phyloP scores from a whole-genome alignment of 2,113 vertebrate genomes.

The Mus pahari region DNA sequence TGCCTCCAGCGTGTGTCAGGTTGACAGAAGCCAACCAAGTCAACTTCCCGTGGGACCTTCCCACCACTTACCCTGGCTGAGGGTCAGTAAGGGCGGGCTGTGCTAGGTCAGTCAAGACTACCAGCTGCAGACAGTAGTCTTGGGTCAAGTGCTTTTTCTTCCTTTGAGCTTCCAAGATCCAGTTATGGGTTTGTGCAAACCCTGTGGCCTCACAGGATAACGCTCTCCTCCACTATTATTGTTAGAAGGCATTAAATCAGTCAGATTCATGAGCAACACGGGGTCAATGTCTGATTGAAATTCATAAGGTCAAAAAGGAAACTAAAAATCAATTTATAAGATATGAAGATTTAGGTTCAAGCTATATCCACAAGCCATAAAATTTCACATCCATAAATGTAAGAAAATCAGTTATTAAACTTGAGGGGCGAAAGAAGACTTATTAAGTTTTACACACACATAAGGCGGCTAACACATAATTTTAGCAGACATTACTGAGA shows the following conservation, averaged over 20 bases:
- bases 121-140: constrained; percentile 82
- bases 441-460: constrained; percentile 92
- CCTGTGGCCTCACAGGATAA: constrained; percentile 89
- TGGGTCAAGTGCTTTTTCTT: constrained; percentile 88
- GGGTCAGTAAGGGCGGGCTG: constrained; percentile 64
- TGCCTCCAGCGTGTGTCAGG: neutral
- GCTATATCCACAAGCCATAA: constrained; percentile 91
- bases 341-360: constrained; percentile 93
- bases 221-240: constrained; percentile 89
- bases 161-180: constrained; percentile 86
- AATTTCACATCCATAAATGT: constrained; percentile 92
- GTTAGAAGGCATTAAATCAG: constrained; percentile 91
- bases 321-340: constrained; percentile 94
- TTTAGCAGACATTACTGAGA: constrained; percentile 91
- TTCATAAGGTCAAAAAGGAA: constrained; percentile 94
- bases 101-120: constrained; percentile 76
- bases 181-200: constrained; percentile 88
- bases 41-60: constrained; percentile 57
- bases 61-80: constrained; percentile 58
- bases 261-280: constrained; percentile 91
- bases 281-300: constrained; percentile 92
- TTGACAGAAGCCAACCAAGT: neutral
- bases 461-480: constrained; percentile 92
- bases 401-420: constrained; percentile 92
- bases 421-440: constrained; percentile 89